Evolutionary conservation across 2,888 invertebrate species (phyloP), one percentile per base, ranked within the genome.

Genomic region (Oligia latruncula): DNA sequence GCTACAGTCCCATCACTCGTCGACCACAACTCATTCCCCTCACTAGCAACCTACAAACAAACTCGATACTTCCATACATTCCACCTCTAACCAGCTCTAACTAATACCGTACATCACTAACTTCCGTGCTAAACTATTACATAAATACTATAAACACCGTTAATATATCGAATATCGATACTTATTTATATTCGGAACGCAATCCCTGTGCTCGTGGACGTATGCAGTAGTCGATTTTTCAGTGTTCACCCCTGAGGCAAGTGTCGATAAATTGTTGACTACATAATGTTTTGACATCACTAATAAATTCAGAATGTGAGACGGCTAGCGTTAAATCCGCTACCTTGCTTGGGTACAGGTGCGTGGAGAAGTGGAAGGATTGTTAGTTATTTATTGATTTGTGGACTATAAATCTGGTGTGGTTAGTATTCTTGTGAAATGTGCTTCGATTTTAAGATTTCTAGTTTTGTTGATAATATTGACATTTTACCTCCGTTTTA

Each of bases 211-310:
- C 83, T 77, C 79, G 88, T 75, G 84, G 87, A 86, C 83, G 82
- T 76, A 87, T 85, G 88, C 84, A 82, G 81, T 83, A 88, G 89
- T 90, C 90, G 88, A 92, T 92, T 92, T 91, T 92, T 92, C 92
- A 92, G 90, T 90, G 90, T 87, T 88, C 81, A 76, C 80, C 88
- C 89, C 86, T 81, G 76, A 65, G 90, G 90, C 90, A 71, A 77
- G 82, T 83, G 77, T 88, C 91, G 85, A 92, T 92, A 92, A 91
- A 92, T 92, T 85, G 76, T 86, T 78, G 83, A 85, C 87, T 89
- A 88, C 87, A 87, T 88, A 89, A 89, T 91, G 92, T 92, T 92
- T 92, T 90, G 92, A 92, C 92, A 87, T 89, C 87, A 87, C 92
- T 91, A 91, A 92, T 91, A 91, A 86, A 88, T 90, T 91, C 86